phyloP scores from a whole-genome alignment of 2,888 invertebrate genomes.

The Tiliacea citrago region DNA sequence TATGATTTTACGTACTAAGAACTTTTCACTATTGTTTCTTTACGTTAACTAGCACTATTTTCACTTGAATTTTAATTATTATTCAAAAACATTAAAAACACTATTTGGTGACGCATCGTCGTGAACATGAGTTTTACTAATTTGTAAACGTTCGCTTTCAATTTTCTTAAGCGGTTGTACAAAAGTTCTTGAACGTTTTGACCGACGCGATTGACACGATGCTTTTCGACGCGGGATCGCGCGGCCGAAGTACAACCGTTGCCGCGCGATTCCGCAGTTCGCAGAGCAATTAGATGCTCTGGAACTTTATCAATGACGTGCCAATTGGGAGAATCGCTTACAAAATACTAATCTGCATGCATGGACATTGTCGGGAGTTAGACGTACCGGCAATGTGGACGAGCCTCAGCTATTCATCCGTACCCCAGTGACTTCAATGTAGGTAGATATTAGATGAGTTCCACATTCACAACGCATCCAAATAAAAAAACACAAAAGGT shows the following conservation, averaged over 20 bases:
- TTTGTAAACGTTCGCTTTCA: neutral
- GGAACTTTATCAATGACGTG: slow-evolving; percentile 1
- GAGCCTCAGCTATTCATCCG: neutral
- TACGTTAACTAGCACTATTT: too few relatives aligned
- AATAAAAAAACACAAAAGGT: too few relatives aligned
- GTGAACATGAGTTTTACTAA: too few relatives aligned
- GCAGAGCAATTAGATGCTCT: neutral
- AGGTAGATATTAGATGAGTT: neutral
- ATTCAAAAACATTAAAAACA: too few relatives aligned
- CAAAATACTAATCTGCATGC: neutral
- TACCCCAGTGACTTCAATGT: neutral
- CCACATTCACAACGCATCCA: neutral
- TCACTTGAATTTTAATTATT: too few relatives aligned
- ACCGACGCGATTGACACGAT: neutral
- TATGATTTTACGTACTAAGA: too few relatives aligned
- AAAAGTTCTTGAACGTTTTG: slow-evolving; percentile 14
- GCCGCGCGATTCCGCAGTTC: neutral
- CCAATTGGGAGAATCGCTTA: neutral
- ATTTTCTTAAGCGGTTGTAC: neutral
- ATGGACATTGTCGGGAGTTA: neutral
- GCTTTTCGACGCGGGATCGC: neutral
- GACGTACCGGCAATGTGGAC: neutral
- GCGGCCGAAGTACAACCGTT: neutral
- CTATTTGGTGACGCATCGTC: too few relatives aligned
- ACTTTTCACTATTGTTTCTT: too few relatives aligned